Base-by-base conservation (phyloP, 2,888 invertebrate genomes). In the Chrysotoxum bicinctum region DNA sequence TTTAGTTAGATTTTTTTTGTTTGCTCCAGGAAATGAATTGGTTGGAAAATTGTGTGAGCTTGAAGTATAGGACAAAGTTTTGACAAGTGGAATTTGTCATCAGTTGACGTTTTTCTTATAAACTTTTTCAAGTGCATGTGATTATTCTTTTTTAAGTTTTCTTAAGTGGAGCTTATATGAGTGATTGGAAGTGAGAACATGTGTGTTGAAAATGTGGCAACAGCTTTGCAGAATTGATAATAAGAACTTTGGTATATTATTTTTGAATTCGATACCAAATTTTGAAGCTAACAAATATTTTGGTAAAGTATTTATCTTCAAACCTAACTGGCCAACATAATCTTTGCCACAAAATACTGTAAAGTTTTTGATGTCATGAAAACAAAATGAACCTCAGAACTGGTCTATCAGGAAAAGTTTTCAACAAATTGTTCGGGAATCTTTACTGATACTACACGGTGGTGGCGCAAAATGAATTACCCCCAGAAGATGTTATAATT, bases 21-120 rank as follows among this genome's bases (percentile, higher is more conserved):
- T 23, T 32, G 12, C 2, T 32, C 23, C 30, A n/a, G 7, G 12
- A 62, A 45, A 37, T 45, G 19, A 64, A 40, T 64, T 45, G 45
- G 16, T 30, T 45, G 30, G 19, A 19, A 32, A 64, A 64, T 2
- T 62, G n/a, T 45, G 64, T 60, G 43, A 10, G 21, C 23, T 50
- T 35, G 2, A 64, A 64, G 50, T 66, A n/a, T n/a, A 64, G 45
- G 45, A 48, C 43, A 68, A 75, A 75, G 30, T 75, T 75, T 66
- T 43, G 9, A 14, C 54, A 66, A 56, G 37, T 21, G 35, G 21
- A 32, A 43, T 56, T 56, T 75, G 56, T 64, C 54, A 21, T 40
- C 19, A 45, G 64, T 66, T 45, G 54, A 66, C 16, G 26, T 14
- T 66, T 48, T 66, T 35, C 23, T 23, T 54, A 54, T 10, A 54